Base-by-base conservation (phyloP, 2,888 invertebrate genomes). In the Mantis religiosa region DNA sequence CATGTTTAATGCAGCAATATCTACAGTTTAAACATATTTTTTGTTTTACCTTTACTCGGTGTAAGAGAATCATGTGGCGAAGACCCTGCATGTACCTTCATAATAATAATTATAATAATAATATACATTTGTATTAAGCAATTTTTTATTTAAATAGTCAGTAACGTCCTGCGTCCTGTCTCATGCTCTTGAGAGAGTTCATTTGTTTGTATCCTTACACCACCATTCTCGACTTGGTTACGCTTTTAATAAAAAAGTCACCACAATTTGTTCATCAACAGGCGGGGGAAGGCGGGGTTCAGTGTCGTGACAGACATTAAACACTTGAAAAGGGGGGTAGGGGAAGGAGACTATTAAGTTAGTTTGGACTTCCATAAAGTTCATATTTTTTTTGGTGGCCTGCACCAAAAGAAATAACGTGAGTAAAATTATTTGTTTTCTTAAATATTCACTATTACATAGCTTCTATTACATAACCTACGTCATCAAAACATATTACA, bases 131-230 rank as follows among this genome's bases (percentile, higher is more conserved):
- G 82, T 47, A 87, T 83, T 41, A 87, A 41, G 82, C 30, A 83
- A 41, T 82, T 83, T 41, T 82, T 82, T 87, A 87, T 87, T 87
- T 83, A 87, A 87, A 83, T 82, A 87, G 41, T 88, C 89, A 89
- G 89, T 88, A 89, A 89, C 89, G 89, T 85, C 89, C 89, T 41
- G 89, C 89, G 89, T 88, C 83, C 89, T 89, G 89, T 89, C 89
- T 89, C 87, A 12, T 47, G 54, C 34, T 34, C 34, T 82, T 82
- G 3, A 71, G 54, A 85, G 88, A 85, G 88, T 88, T 85, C 88
- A 81, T 82, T 28, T 84, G 34, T 88, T 85, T 47, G 14, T 28
- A 87, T 83, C 54, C 54, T 30, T 85, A 82, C 88, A 82, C 81
- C 47, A 88, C 84, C 82, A 85, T 81, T 82, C 82, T 84, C 84